Evolutionary conservation across 2,113 vertebrate species (phyloP), one percentile per base, ranked within the genome.

Genomic region (Anas platyrhynchos): DNA sequence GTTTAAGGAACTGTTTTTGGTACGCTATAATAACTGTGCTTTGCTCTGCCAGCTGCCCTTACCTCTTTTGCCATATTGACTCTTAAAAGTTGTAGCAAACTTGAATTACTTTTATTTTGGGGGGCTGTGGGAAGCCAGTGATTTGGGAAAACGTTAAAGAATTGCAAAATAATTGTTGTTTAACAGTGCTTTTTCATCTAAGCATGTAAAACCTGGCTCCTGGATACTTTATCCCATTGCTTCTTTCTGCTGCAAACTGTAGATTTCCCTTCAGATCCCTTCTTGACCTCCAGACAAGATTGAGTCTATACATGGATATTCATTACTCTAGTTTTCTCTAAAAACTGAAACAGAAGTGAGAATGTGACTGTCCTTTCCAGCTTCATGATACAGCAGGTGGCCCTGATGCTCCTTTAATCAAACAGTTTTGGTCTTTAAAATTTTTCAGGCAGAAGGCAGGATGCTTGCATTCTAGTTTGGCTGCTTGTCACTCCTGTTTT

Each of bases 1-100:
- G n/a, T 76, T 89, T 95, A 94, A 94, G 75, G 93, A 91, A 65
- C 48, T 82, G 81, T 92, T 89, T 58, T 83, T 95, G 91, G 66
- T 93, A 56, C 86, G n/a, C 76, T 71, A 8, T 86, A 89, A 94
- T 92, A 84, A 95, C 87, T 92, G 74, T 67, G 73, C 87, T 89
- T 67, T 55, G 80, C 77, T 93, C 38, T 91, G 89, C 73, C 83
- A 88, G 77, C 76, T 94, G 65, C 88, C 1, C 15, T 86, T 67
- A 46, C 55, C 50, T 62, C 41, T 44, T 67, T 63, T 90, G 76
- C 81, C 72, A 44, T 22, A 50, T 36, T 44, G 18, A 73, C 46
- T 88, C 50, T 62, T 77, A 54, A 34, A 86, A 77, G 46, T 67
- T 90, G 38, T 65, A 61, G 65, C 72, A 84, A 80, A 94, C 68